Evolutionary conservation across 2,113 vertebrate genomes (phyloP).

Genomic region (Illadopsis cleaveri): DNA sequence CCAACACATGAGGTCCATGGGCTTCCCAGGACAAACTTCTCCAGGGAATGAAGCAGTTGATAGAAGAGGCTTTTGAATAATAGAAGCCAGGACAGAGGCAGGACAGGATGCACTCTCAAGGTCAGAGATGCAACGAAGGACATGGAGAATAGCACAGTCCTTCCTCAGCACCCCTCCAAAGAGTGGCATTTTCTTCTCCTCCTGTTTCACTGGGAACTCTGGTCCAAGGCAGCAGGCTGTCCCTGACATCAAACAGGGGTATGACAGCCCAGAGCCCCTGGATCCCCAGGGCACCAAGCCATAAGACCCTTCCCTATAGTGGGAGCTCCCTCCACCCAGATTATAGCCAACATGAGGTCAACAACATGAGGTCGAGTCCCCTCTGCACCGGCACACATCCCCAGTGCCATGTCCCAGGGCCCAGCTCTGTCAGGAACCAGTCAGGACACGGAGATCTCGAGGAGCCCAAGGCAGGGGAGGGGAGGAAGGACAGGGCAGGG

Average conservation of each 20-base stretch:
- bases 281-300: neutral
- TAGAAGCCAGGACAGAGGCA: neutral
- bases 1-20: neutral
- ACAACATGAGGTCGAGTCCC: neutral
- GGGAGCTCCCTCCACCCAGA: neutral
- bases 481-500: neutral
- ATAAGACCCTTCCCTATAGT: neutral
- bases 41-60: neutral
- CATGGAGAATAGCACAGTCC: neutral
- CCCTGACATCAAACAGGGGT: neutral
- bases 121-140: neutral
- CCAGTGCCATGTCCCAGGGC: accelerated
- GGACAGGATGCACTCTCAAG: neutral
- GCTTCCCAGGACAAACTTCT: neutral
- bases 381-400: neutral
- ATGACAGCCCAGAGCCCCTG: neutral
- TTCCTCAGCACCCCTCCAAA: neutral
- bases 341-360: neutral
- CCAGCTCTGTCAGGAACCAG: neutral
- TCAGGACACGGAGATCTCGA: accelerated
- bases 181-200: neutral
- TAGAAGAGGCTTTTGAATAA: neutral
- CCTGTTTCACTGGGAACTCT: neutral
- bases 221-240: neutral
- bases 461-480: neutral